Evolutionary conservation across 1,140 invertebrate species (phyloP), one percentile per base, ranked within the genome.

Genomic region (Drosophila auraria): DNA sequence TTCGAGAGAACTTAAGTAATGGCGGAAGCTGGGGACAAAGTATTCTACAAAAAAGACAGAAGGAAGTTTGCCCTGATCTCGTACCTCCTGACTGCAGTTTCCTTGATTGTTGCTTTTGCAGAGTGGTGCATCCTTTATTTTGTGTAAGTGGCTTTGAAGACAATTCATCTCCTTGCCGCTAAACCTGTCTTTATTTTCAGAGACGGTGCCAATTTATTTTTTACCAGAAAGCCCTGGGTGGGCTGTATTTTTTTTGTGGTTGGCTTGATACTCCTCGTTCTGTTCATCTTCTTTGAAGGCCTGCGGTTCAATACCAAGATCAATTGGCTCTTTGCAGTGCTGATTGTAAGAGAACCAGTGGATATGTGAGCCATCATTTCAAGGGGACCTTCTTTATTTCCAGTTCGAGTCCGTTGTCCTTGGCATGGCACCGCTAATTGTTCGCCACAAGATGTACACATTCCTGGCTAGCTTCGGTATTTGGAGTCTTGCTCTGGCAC

Each of bases 211-310:
- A 42, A 33, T 0, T 0, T 2, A 0, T 83, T 64, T 57, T 81
- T 87, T 38, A 45, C 0, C 2, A 14, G 0, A 0, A 5, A 8
- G 5, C 7, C 70, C 36, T 66, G 77, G 80, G 3, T 80, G 15
- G 47, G 80, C 9, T 68, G 65, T 11, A 20, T 68, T 33, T 53
- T 74, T 14, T 87, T 87, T 58, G 11, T 27, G 4, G 9, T 83
- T 1, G 69, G 76, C 0, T 51, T 87, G 12, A 0, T 83, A 0
- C 40, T 87, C 0, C 27, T 81, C 2, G 23, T 75, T 0, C 0
- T 83, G 23, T 87, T 87, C 50, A 69, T 89, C 17, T 87, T 83
- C 47, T 70, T 87, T 25, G 83, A 87, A 8, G 23, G 20, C 12
- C 3, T 87, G 23, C 80, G 83, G 3, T 83, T 83, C 11, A n/a